A percentile compares a stretch with the other conserved stretches of the same genome.
These are phyloP conservation scores for Fulica atra DNA, from an alignment of 2,113 vertebrate genomes.

Conservation along the genomic window DNA sequence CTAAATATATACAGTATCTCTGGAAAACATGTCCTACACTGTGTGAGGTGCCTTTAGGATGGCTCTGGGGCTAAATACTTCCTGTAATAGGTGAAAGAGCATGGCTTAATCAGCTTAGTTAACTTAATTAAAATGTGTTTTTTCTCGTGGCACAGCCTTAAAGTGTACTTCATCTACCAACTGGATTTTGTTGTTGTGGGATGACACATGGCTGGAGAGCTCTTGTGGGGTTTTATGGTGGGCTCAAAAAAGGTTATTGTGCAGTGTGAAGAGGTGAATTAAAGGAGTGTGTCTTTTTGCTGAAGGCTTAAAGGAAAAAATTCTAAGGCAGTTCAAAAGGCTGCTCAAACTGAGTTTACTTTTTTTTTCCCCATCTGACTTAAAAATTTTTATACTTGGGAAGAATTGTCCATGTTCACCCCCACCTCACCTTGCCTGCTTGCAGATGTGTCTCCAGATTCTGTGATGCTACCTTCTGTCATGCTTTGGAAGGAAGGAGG, in stretches of 20 bases:
- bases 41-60: conserved; percentile 11
- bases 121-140: conserved; percentile 56
- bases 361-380: neutral
- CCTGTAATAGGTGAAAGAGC: conserved; percentile 57
- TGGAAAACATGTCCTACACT: neutral
- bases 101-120: conserved; percentile 62
- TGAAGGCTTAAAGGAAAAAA: neutral
- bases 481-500: neutral
- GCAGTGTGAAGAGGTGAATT: neutral
- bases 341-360: neutral
- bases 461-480: neutral
- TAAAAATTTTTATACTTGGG: neutral
- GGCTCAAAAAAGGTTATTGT: neutral
- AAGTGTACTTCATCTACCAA: conserved; percentile 15
- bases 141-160: conserved; percentile 27
- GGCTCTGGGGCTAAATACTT: conserved; percentile 30
- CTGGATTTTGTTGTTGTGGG: neutral
- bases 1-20: conserved; percentile 1
- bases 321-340: neutral
- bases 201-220: neutral
- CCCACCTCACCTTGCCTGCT: neutral
- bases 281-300: neutral
- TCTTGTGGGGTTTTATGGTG: neutral
- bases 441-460: neutral
- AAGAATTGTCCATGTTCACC: neutral